Base-by-base conservation (phyloP, 2,797 vertebrate genomes). In the Gephyroberyx darwinii region DNA sequence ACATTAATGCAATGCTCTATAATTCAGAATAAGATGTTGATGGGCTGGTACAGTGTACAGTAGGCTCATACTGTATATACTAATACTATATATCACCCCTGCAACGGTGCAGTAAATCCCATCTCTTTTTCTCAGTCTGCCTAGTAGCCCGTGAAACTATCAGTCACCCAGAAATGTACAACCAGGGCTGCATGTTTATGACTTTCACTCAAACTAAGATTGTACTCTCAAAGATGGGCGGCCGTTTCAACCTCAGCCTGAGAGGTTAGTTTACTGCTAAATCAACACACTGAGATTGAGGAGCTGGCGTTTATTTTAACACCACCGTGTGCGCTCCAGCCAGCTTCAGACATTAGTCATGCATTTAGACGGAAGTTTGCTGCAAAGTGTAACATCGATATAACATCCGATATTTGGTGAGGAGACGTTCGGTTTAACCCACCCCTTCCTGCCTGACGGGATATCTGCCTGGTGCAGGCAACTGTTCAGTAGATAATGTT, bases 381-480 rank as follows among this genome's bases (percentile, higher is more conserved):
- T 26, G 26, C 26, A 4, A 26, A 26, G 26, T 26, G 26, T 26
- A 26, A 26, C 9, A 8, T 12, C 35, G 22, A 41, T 19, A 61
- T 26, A 14, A 17, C 17, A 31, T 20, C 54, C 5, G 12, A n/a
- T 12, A 41, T 19, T 7, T 33, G 16, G 3, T 19, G 9, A 12
- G 33, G 22, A 37, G 16, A 22, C n/a, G 14, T 45, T 30, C 16
- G 16, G 31, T 51, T 57, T 33, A 19, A 64, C 33, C 4, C 35
- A 53, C 37, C 5, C 13, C 78, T 89, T 92, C 89, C 90, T 88
- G 78, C 77, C 10, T 22, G 76, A 50, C 68, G 65, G 54, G 82
- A 68, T 93, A 94, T 94, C 92, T 77, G 56, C 5, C 10, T 2
- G 48, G 71, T 79, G 79, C 93, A 94, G 88, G 71, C 91, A 85